Base-by-base conservation (phyloP, 35 echinoderm and acorn worm genomes). In the Lytechinus pictus region DNA sequence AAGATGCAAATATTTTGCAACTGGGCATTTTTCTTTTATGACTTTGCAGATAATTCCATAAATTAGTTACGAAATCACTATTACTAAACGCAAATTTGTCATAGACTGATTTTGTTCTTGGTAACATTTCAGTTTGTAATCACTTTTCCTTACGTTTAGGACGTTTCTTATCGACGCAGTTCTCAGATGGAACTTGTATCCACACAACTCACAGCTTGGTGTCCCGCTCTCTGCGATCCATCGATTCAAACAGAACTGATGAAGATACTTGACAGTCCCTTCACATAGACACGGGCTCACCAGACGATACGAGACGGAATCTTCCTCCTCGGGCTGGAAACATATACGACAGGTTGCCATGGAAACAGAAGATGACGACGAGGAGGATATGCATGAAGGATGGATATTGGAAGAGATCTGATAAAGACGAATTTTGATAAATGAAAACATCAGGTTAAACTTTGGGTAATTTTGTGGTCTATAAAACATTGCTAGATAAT, bases 191-290 rank as follows among this genome's bases (percentile, higher is more conserved):
- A 95, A 97, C n/a, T 86, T 94, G 44, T 97, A 97, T 19, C 97
- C 97, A 52, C 97, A 97, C 8, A 97, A 94, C 91, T 97, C 97
- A 55, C 97, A 97, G 28, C 66, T 96, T 1, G 93, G 55, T 12
- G 94, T 27, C 10, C 97, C 97, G 14, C 95, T 96, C 53, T 97
- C 95, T 33, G 95, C 95, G 3, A 97, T 57, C 97, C 97, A 97
- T 19, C 94, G 96, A 24, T 89, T 92, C 87, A 97, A 61, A 56
- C 97, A 97, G 28, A 54, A 61, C 27, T 97, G 95, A 93, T 97
- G 97, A 61, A 94, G 92, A 86, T 96, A 97, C 66, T 97, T 88
- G 57, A 97, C 94, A 4, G 97, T 96, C 8, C 97, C 97, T 27
- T 95, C 86, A 19, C 97, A 97, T 9, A 96, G 21, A 93, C 97